phyloP scores from a whole-genome alignment of 2,888 invertebrate genomes.

The Thalpophila matura region DNA sequence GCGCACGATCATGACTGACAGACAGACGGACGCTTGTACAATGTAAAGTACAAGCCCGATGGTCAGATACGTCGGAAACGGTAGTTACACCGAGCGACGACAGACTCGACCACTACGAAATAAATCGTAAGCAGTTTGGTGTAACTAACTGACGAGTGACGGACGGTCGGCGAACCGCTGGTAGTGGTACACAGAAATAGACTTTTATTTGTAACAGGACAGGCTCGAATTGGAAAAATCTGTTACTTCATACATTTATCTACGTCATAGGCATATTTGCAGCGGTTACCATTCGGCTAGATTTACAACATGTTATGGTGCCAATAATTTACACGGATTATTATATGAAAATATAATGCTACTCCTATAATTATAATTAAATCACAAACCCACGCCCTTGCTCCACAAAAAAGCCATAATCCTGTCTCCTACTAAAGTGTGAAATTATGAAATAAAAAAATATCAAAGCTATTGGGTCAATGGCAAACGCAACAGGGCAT shows the following conservation, averaged over 20 bases:
- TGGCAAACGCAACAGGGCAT: slow-evolving; percentile 75
- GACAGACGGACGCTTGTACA: slow-evolving; percentile 76
- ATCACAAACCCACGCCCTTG: slow-evolving; percentile 58
- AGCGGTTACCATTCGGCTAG: neutral
- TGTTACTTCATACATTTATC: slow-evolving; percentile 18
- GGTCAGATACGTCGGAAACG: slow-evolving; percentile 63
- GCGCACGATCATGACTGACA: slow-evolving; percentile 69
- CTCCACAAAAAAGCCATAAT: slow-evolving; percentile 60
- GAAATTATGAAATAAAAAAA: slow-evolving; percentile 57
- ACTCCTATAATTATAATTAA: slow-evolving; percentile 18
- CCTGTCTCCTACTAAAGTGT: slow-evolving; percentile 52
- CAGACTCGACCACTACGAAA: slow-evolving; percentile 28
- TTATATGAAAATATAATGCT: slow-evolving; percentile 4
- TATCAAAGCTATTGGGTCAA: slow-evolving; percentile 80
- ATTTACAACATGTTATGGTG: slow-evolving; percentile 17
- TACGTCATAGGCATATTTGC: slow-evolving; percentile 33
- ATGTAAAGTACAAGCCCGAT: slow-evolving; percentile 57
- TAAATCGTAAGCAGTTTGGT: slow-evolving; percentile 49
- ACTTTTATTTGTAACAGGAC: slow-evolving; percentile 45
- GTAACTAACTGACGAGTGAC: slow-evolving; percentile 39
- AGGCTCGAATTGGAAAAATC: slow-evolving; percentile 27
- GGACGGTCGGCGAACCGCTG: slow-evolving; percentile 53
- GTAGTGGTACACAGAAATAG: slow-evolving; percentile 48
- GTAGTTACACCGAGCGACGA: slow-evolving; percentile 52
- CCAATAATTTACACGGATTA: slow-evolving; percentile 12